Percentiles rank a stretch among this genome's conserved stretches.
Conservation (phyloP, 2,113 vertebrate genomes). For the Bujurquina vittata region DNA sequence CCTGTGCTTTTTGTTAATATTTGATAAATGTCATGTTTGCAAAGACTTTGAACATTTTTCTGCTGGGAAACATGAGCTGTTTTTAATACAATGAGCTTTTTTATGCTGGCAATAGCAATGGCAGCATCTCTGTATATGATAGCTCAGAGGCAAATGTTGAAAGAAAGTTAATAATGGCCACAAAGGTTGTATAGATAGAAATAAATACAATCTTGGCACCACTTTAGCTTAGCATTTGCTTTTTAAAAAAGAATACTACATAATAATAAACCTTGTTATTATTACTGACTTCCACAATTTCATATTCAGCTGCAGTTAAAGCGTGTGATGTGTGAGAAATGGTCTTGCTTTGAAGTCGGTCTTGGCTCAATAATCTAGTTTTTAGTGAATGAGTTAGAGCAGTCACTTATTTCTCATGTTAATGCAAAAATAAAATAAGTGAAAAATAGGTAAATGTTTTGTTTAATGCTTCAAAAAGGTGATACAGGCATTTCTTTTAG, state of each 20-base stretch:
- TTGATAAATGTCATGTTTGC: constrained; percentile 9
- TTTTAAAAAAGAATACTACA: neutral
- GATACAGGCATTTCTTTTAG: neutral
- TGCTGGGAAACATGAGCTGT: neutral
- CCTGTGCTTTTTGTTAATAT: constrained; percentile 13
- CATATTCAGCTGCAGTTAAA: neutral
- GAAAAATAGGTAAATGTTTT: neutral
- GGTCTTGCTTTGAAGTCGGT: neutral
- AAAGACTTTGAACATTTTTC: neutral
- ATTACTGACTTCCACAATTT: no score
- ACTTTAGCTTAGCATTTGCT: neutral
- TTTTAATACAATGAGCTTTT: neutral
- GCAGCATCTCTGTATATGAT: no score
- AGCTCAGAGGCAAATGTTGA: neutral
- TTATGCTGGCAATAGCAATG: no score
- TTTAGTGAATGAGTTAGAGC: neutral
- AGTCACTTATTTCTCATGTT: neutral
- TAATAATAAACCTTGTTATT: no score
- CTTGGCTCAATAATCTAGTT: neutral
- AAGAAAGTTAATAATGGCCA: neutral
- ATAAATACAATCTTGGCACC: neutral
- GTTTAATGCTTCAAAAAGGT: neutral
- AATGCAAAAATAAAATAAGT: no score
- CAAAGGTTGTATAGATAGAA: neutral
- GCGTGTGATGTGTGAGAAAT: neutral